phyloP scores from a whole-genome alignment of 1,140 invertebrate genomes.

The Stegodyphus dumicola region DNA sequence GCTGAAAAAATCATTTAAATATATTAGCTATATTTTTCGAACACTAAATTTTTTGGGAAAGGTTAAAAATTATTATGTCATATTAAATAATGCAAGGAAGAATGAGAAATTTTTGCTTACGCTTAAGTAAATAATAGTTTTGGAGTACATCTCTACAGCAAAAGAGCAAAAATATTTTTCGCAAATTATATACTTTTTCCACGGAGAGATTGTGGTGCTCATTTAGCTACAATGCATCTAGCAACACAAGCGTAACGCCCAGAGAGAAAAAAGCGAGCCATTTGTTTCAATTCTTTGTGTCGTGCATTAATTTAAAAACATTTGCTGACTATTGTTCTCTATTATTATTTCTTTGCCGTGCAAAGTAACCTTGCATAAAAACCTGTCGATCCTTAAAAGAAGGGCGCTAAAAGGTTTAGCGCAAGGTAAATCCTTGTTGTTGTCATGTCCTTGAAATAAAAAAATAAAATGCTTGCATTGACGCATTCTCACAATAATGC shows the following conservation, averaged over 20 bases:
- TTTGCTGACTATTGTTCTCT: constrained; percentile 25
- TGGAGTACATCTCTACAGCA: too few species aligned
- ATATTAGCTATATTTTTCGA: too few species aligned
- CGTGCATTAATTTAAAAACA: constrained; percentile 37
- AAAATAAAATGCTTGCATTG: constrained; percentile 13
- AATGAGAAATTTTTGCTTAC: too few species aligned
- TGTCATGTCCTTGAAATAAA: constrained; percentile 40
- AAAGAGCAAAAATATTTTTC: too few species aligned
- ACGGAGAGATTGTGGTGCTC: background rate
- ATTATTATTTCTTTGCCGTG: constrained; percentile 24
- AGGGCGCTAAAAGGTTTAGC: constrained; percentile 42
- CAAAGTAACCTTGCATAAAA: constrained; percentile 48
- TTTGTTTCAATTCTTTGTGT: constrained; percentile 35
- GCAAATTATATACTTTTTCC: too few species aligned
- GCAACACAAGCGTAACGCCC: constrained; percentile 25
- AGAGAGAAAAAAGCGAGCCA: constrained; percentile 21
- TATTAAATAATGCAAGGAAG: too few species aligned
- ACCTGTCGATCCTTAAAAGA: constrained; percentile 33
- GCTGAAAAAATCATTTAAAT: too few species aligned
- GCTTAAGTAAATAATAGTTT: too few species aligned
- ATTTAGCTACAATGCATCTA: background rate
- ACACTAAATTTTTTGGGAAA: too few species aligned
- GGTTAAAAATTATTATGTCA: too few species aligned
- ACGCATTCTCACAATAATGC: constrained; percentile 7
- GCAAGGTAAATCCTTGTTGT: constrained; percentile 51